phyloP scores from a whole-genome alignment of 1,140 invertebrate species.

The fruit fly (Drosophila melanogaster) region Release_6_plus_ISO1_MT NT_037436.4:6897001-6897500 shows the following conservation, averaged over 20 bases:
- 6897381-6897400: not conserved
- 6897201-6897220: constrained; percentile 76
- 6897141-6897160: constrained; percentile 34
- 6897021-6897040: constrained; percentile 21
- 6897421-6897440: constrained; percentile 79
- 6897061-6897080: constrained; percentile 65
- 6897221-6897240: constrained; percentile 82
- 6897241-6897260: constrained; percentile 39
- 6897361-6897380: constrained; percentile 19
- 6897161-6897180: constrained; percentile 1
- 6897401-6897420: constrained; percentile 44
- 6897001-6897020: constrained; percentile 23
- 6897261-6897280: constrained; percentile 44
- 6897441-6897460: constrained; percentile 45
- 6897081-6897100: constrained; percentile 82
- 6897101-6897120: constrained; percentile 60
- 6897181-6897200: constrained; percentile 73
- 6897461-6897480: constrained; percentile 7
- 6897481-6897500: not conserved
- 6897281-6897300: constrained; percentile 61
- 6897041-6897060: constrained; percentile 51
- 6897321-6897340: constrained; percentile 81
- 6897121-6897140: constrained; percentile 63
- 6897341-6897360: constrained; percentile 70
- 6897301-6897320: constrained; percentile 83